Percentiles rank a stretch among this genome's conserved stretches.
Evolutionary conservation across 2,888 invertebrate genomes (phyloP).

Genomic region (Xestia sexstrigata): DNA sequence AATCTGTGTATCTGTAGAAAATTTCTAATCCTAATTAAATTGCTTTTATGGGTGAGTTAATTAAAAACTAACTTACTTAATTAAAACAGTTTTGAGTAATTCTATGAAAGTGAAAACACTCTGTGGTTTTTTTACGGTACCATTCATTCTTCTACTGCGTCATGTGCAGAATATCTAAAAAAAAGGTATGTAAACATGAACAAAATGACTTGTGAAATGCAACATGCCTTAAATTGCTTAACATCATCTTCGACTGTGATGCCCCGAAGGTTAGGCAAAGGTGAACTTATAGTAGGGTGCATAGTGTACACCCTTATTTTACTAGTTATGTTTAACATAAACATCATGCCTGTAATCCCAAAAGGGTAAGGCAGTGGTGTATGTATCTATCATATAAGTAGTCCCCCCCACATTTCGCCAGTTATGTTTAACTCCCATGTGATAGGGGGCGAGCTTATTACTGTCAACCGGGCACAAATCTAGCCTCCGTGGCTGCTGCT

Average conservation of each 20-base stretch:
- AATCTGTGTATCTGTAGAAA: slow-evolving; percentile 24
- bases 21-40: slow-evolving; percentile 34
- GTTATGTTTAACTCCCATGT: too few species aligned
- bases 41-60: background rate
- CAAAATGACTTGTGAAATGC: background rate
- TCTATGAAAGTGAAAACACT: background rate
- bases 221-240: background rate
- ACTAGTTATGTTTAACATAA: background rate
- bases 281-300: too few species aligned
- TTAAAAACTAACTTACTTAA: background rate
- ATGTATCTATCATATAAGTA: too few species aligned
- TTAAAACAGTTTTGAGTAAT: slow-evolving; percentile 25
- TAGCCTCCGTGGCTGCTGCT: too few species aligned
- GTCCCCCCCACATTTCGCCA: too few species aligned
- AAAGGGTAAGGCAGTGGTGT: too few species aligned
- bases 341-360: too few species aligned
- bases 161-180: background rate
- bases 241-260: background rate
- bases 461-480: too few species aligned
- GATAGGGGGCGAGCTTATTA: too few species aligned
- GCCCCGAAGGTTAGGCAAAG: background rate
- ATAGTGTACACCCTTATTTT: background rate
- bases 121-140: background rate
- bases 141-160: background rate
- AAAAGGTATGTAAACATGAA: background rate